Evolutionary conservation across 2,797 vertebrate species (phyloP).

Genomic region (Cetoscarus ocellatus): DNA sequence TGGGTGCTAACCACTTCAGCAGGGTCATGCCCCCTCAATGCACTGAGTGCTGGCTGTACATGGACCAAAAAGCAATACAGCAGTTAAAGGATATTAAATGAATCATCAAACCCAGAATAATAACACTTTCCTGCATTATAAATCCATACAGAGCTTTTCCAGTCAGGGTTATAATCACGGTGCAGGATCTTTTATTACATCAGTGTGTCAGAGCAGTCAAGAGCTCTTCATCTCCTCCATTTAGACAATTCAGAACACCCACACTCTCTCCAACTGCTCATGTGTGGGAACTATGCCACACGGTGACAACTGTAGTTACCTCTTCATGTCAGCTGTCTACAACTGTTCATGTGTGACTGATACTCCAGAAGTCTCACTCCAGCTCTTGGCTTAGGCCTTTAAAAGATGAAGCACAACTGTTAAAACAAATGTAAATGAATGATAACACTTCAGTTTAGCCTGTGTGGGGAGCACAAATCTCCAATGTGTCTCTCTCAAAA

Average conservation of each 20-base stretch:
- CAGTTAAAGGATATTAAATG: slow-evolving; percentile 59
- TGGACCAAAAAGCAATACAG: slow-evolving; percentile 25
- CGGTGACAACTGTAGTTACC: slow-evolving; percentile 10
- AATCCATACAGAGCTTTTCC: slow-evolving; percentile 48
- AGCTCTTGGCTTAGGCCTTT: not conserved
- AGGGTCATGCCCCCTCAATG: slow-evolving; percentile 10
- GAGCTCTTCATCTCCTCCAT: slow-evolving; percentile 33
- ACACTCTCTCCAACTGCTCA: slow-evolving; percentile 18
- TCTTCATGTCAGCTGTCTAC: slow-evolving; percentile 28
- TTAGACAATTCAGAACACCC: slow-evolving; percentile 30
- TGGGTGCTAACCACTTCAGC: slow-evolving; percentile 32
- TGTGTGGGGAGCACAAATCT: too few species aligned
- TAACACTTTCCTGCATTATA: slow-evolving; percentile 33
- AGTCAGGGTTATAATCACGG: slow-evolving; percentile 42
- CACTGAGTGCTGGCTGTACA: slow-evolving; percentile 32
- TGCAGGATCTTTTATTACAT: slow-evolving; percentile 42
- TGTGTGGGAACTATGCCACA: slow-evolving; percentile 24
- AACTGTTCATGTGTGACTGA: slow-evolving; percentile 8
- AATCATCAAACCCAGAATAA: slow-evolving; percentile 58
- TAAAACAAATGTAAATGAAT: not conserved
- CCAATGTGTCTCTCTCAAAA: too few species aligned
- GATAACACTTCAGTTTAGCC: too few species aligned
- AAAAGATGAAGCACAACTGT: not conserved
- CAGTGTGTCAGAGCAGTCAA: slow-evolving; percentile 41
- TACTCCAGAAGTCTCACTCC: not conserved